Percentiles rank a stretch among this genome's conserved stretches.
Evolutionary conservation across 2,113 vertebrate species (phyloP).

Genomic region (Sardina pilchardus): DNA sequence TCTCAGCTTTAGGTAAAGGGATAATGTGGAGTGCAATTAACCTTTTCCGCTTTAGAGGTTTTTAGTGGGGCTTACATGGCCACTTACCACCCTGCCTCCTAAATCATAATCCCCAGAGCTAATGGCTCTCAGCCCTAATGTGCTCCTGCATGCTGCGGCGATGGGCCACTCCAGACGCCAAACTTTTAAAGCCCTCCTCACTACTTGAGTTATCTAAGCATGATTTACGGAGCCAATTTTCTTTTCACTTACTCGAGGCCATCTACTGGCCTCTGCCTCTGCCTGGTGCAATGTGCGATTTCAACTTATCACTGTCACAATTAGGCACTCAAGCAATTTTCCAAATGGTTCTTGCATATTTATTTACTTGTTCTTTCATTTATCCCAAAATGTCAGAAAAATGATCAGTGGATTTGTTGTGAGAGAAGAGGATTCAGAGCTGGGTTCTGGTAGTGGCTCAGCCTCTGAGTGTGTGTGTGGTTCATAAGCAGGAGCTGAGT

Average conservation of each 20-base stretch:
- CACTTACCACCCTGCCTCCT: conserved; percentile 56
- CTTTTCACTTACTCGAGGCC: not conserved
- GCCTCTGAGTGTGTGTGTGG: not conserved
- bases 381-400: not conserved
- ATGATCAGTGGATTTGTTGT: not conserved
- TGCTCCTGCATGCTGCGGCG: not conserved
- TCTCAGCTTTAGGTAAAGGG: conserved; percentile 52
- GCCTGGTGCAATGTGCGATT: not conserved
- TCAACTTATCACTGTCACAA: not conserved
- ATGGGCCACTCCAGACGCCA: not conserved
- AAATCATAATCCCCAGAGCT: conserved; percentile 63
- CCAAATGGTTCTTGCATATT: not conserved
- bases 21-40: conserved; percentile 64
- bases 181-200: not conserved
- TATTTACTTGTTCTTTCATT: not conserved
- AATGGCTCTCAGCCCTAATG: not conserved
- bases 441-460: not conserved
- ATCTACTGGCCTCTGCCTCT: not conserved
- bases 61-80: conserved; percentile 60
- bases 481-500: not conserved
- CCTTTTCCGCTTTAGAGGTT: conserved; percentile 69
- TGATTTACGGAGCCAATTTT: conserved; percentile 10
- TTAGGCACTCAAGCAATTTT: conserved; percentile 1
- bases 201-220: conserved; percentile 10
- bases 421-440: not conserved